Evolutionary conservation across 1,140 invertebrate genomes (phyloP).

Genomic region (Drosophila tropicalis): DNA sequence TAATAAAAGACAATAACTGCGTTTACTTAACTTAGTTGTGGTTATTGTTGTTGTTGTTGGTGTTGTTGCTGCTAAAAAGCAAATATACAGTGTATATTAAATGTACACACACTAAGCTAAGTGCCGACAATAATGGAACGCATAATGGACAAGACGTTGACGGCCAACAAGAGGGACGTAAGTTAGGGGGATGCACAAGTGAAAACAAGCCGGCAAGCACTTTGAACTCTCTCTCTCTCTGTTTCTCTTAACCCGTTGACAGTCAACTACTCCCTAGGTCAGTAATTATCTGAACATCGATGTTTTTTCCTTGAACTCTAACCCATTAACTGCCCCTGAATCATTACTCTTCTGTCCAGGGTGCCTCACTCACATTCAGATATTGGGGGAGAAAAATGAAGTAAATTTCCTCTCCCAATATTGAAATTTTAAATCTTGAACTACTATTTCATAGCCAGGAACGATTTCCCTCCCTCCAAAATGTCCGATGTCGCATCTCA

Average conservation of each 20-base stretch:
- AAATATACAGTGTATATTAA: constrained; percentile 35
- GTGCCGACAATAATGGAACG: constrained; percentile 51
- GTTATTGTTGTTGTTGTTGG: constrained; percentile 55
- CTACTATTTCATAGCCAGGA: too few relatives aligned
- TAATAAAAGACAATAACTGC: constrained; percentile 76
- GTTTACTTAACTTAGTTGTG: constrained; percentile 72
- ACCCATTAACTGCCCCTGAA: too few relatives aligned
- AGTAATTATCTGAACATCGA: neutral
- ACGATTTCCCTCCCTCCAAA: too few relatives aligned
- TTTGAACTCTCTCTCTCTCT: constrained; percentile 50
- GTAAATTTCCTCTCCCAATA: too few relatives aligned
- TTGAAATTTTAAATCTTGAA: too few relatives aligned
- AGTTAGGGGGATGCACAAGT: too few relatives aligned
- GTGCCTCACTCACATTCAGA: too few relatives aligned
- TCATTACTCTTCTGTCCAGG: too few relatives aligned
- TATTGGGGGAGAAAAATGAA: too few relatives aligned
- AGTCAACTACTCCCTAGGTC: constrained; percentile 12
- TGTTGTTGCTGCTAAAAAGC: constrained; percentile 41
- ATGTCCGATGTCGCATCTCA: too few relatives aligned
- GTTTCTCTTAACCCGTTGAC: neutral
- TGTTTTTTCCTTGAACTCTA: too few relatives aligned
- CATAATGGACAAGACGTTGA: neutral
- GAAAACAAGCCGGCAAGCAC: constrained; percentile 41
- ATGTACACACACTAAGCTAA: constrained; percentile 37
- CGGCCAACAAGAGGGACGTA: neutral